Evolutionary conservation across 2,113 vertebrate species (phyloP).

Genomic region (Nesospiza acunhae): DNA sequence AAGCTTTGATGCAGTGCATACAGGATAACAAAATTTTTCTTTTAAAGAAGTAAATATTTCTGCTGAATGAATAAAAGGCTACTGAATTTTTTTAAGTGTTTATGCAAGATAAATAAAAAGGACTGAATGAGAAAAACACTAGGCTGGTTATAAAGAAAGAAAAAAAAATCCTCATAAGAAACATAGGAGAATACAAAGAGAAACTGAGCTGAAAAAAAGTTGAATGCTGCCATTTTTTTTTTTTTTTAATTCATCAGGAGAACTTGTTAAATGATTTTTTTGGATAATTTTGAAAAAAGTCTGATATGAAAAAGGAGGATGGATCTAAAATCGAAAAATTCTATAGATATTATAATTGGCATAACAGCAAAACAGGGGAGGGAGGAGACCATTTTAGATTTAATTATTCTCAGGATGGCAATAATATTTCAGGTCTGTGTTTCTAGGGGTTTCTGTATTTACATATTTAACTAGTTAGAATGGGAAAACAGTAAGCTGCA

Average conservation of each 20-base stretch:
- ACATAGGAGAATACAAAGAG: neutral
- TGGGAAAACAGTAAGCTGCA: neutral
- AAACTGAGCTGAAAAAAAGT: neutral
- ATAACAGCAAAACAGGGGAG: fast-evolving
- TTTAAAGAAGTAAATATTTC: neutral
- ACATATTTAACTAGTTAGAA: neutral
- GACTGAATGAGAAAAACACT: neutral
- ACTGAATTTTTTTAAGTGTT: neutral
- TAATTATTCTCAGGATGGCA: neutral
- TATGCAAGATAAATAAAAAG: neutral
- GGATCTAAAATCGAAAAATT: neutral
- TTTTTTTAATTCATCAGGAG: neutral
- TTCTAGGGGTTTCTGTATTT: neutral
- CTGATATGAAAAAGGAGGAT: neutral
- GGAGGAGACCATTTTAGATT: neutral
- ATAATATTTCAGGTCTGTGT: neutral
- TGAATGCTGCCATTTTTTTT: fast-evolving
- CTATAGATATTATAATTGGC: neutral
- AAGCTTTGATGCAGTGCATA: neutral
- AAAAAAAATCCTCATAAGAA: neutral
- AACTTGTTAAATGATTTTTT: neutral
- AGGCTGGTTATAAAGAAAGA: neutral
- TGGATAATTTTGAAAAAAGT: neutral
- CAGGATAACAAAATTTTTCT: neutral
- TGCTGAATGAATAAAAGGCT: neutral